phyloP scores from a whole-genome alignment of 2,888 invertebrate species.

The Oligia strigilis region DNA sequence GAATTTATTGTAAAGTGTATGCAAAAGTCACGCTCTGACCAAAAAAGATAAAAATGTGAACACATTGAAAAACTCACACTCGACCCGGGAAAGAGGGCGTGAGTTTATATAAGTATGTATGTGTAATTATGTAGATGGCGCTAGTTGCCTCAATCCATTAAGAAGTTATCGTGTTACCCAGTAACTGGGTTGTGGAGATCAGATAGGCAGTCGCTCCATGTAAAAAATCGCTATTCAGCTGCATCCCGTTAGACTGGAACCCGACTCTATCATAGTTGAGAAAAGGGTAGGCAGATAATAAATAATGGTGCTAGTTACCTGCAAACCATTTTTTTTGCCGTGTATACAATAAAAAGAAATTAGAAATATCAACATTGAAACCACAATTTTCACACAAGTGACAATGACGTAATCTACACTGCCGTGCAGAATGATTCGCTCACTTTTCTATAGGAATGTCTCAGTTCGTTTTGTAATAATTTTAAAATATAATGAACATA shows the following conservation, averaged over 20 bases:
- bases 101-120: neutral
- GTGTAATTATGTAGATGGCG: neutral
- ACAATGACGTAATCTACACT: constrained; percentile 5
- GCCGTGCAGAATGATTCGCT: constrained; percentile 38
- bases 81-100: neutral
- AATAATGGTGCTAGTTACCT: neutral
- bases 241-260: neutral
- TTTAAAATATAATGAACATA: constrained; percentile 36
- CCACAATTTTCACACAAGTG: constrained; percentile 11
- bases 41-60: neutral
- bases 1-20: neutral
- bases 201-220: neutral
- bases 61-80: neutral
- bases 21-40: neutral
- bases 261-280: neutral
- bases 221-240: neutral
- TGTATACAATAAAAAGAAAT: constrained; percentile 14
- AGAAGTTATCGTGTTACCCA: neutral
- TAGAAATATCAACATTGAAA: constrained; percentile 12
- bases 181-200: neutral
- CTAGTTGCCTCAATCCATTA: constrained; percentile 1
- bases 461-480: constrained; percentile 54
- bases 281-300: neutral
- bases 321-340: neutral
- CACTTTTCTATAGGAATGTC: constrained; percentile 60